Conservation (phyloP, 2,888 invertebrate species). For the Argyra leucocephala region DNA sequence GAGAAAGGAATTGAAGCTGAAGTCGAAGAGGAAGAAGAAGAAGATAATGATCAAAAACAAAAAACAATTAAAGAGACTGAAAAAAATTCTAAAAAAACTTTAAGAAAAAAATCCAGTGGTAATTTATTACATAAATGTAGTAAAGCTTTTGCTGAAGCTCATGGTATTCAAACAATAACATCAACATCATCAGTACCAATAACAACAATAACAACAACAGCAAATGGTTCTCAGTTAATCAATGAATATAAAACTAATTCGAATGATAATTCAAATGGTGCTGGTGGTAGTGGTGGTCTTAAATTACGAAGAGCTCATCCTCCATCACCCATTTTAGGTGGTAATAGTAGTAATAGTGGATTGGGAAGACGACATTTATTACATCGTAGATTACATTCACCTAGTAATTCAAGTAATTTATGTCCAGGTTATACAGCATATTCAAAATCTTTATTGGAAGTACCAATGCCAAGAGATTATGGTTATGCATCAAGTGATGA, state of each 20-base stretch:
- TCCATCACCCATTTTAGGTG: conserved; percentile 16
- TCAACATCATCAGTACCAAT: conserved; percentile 15
- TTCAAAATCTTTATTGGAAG: conserved; percentile 64
- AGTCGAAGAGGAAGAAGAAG: conserved; percentile 11
- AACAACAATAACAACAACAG: no score
- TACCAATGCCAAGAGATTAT: conserved; percentile 68
- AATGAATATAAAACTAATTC: conserved; percentile 15
- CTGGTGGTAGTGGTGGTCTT: conserved; percentile 11
- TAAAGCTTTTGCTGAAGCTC: conserved; percentile 41
- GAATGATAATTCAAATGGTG: conserved; percentile 10
- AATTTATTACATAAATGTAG: conserved; percentile 40
- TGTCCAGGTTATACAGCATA: conserved; percentile 70
- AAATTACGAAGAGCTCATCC: conserved; percentile 17
- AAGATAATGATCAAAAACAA: conserved; percentile 19
- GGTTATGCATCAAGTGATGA: conserved; percentile 87
- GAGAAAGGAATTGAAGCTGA: not conserved
- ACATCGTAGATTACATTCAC: conserved; percentile 37
- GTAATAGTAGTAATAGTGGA: not conserved
- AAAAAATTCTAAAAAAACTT: conserved; percentile 29
- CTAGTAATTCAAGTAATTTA: conserved; percentile 45
- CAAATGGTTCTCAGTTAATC: conserved; percentile 9
- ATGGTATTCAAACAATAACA: conserved; percentile 35
- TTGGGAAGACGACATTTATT: conserved; percentile 28
- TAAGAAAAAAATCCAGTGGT: conserved; percentile 38
- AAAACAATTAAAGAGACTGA: not conserved